phyloP scores from a whole-genome alignment of 2,888 invertebrate species.

The Teinopalpus imperialis region DNA sequence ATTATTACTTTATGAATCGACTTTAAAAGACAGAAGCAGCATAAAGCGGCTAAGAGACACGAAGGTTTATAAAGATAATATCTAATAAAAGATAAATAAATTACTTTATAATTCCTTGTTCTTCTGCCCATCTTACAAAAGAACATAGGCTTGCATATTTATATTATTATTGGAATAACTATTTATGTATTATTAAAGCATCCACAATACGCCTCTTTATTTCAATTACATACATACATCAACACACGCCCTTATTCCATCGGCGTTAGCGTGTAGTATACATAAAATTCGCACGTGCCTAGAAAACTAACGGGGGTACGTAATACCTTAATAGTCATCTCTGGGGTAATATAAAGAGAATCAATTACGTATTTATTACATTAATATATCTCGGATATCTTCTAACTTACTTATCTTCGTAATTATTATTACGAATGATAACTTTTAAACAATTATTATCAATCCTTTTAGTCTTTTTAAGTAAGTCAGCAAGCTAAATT shows the following conservation, averaged over 20 bases:
- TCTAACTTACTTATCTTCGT: not conserved
- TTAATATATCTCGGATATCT: not conserved
- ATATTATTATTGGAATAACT: not conserved
- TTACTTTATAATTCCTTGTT: too few species aligned
- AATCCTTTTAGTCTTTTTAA: too few species aligned
- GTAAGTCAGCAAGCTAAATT: too few species aligned
- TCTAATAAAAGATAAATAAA: too few species aligned
- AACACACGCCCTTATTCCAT: constrained; percentile 17
- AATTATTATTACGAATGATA: not conserved
- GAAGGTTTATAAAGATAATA: too few species aligned
- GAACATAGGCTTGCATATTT: too few species aligned
- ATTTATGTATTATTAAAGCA: not conserved
- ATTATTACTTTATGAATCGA: too few species aligned
- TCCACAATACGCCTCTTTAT: not conserved
- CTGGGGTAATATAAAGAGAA: constrained; percentile 24
- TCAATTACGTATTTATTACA: constrained; percentile 4
- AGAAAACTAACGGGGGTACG: constrained; percentile 42
- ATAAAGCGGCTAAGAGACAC: too few species aligned
- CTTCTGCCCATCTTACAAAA: too few species aligned
- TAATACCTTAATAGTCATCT: constrained; percentile 25
- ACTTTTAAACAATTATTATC: not conserved
- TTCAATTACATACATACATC: constrained; percentile 25
- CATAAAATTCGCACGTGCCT: constrained; percentile 48
- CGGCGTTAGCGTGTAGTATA: constrained; percentile 35
- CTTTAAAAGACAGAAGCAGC: too few species aligned